A percentile compares a stretch with the other conserved stretches of the same genome.
These are phyloP conservation scores for Turnix velox DNA, from an alignment of 2,113 vertebrate genomes.

Conservation along the genomic window DNA sequence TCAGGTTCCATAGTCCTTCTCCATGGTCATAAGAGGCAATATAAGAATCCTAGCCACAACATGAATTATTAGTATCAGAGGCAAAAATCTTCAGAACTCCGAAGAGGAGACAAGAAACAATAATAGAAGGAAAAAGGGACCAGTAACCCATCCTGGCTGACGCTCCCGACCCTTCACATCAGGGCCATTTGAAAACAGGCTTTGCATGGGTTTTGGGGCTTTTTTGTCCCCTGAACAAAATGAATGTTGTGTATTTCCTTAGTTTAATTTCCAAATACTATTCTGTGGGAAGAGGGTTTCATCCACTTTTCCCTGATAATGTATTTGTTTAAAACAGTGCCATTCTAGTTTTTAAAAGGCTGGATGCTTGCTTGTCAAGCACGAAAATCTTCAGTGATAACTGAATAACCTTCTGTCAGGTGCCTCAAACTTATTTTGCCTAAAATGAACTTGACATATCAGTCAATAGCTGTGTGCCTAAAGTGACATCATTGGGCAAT, in stretches of 20 bases:
- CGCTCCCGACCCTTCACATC: background rate
- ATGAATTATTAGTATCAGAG: background rate
- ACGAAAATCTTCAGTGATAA: background rate
- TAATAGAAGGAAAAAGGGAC: background rate
- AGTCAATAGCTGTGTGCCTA: background rate
- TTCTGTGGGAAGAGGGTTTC: background rate
- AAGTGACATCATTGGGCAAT: background rate
- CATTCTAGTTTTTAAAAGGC: background rate
- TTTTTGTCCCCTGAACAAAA: background rate
- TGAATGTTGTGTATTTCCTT: background rate
- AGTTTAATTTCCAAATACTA: background rate
- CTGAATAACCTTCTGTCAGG: background rate
- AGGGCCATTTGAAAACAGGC: background rate
- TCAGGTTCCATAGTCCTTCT: background rate
- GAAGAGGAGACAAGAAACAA: background rate
- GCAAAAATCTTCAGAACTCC: background rate
- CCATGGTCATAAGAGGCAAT: fast-evolving
- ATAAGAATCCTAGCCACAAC: background rate
- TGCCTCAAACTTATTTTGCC: background rate
- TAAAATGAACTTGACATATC: background rate
- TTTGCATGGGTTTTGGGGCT: background rate
- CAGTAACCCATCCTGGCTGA: background rate
- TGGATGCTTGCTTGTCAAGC: background rate
- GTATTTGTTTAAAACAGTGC: background rate
- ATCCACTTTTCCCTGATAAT: background rate